phyloP scores from a whole-genome alignment of 2,888 invertebrate genomes.

The Synanthedon tipuliformis region DNA sequence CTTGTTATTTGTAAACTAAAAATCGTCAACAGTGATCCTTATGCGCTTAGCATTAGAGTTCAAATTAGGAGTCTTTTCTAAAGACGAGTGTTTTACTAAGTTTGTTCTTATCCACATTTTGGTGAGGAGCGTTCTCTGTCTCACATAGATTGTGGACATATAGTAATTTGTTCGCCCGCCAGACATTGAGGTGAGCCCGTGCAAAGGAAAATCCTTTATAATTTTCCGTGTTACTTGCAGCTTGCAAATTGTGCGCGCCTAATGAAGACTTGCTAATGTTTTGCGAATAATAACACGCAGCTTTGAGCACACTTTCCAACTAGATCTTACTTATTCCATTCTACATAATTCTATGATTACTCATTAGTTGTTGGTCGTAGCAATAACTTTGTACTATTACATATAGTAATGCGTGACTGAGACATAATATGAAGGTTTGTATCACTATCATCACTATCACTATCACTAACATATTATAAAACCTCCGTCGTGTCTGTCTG shows the following conservation, averaged over 20 bases:
- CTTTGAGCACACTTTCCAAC: not conserved
- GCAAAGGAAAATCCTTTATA: slow-evolving; percentile 17
- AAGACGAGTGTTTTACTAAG: not conserved
- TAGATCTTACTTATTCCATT: no score
- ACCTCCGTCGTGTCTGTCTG: no score
- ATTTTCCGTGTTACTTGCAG: slow-evolving; percentile 21
- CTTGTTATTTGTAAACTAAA: not conserved
- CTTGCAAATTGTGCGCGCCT: slow-evolving; percentile 10
- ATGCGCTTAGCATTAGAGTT: not conserved
- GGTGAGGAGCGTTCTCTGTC: slow-evolving; percentile 5
- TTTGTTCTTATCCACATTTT: slow-evolving; percentile 5
- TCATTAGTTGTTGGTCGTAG: no score
- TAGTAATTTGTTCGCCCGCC: slow-evolving; percentile 25
- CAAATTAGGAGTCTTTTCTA: not conserved
- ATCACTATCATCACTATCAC: no score
- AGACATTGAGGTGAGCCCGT: slow-evolving; percentile 18
- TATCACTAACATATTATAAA: no score
- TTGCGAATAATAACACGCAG: not conserved
- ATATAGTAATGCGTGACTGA: no score
- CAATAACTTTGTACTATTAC: no score
- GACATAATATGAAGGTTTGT: no score
- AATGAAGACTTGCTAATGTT: slow-evolving; percentile 10
- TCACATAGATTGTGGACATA: slow-evolving; percentile 10
- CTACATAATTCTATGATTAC: no score
- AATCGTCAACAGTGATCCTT: not conserved